Base-by-base conservation (phyloP, 2,888 invertebrate genomes). In the Andrena trimmerana region DNA sequence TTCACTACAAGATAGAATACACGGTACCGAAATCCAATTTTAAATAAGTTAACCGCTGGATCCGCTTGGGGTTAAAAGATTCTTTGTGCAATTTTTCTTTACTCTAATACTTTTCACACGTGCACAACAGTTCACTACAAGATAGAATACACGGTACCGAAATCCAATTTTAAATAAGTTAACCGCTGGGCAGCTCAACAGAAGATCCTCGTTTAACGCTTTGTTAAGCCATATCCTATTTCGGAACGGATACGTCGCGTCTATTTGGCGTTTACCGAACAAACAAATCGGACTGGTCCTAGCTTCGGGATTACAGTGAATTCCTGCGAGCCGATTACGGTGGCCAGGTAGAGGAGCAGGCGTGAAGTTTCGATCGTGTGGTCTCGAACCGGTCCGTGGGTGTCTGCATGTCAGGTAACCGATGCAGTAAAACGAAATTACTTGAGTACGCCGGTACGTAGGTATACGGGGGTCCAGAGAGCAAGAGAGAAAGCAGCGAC, bases 391-490 rank as follows among this genome's bases (percentile, higher is more conserved):
- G 81, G 84, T 83, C 71, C 8, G 67, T 70, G 70, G 66, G 80
- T 87, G 75, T 85, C 52, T 77, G 70, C 42, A 63, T 69, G 72
- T 79, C 86, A 81, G 82, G 79, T 84, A 84, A 81, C 67, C 71
- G 52, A 70, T 67, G 88, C 85, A 86, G 72, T 88, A 88, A 88
- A 88, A 85, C 83, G 81, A 82, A 86, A 88, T 88, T 88, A 82
- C 79, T 76, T 52, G 66, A 78, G 81, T 70, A 72, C 78, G 57
- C 31, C 13, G 50, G 57, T 42, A 42, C 54, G 42, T 16, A 42
- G 42, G 63, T 29, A 68, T n/a, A 57, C 2, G 13, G 59, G 13
- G n/a, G 6, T 10, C 36, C 2, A 10, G 2, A 24, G 10, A n/a
- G 10, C 13, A 29, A 73, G 24, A 66, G 8, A 48, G 16, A 57